Percentiles rank a stretch among this genome's conserved stretches.
phyloP scores from a whole-genome alignment of 2,113 vertebrate genomes.

The Rhombomys opimus region DNA sequence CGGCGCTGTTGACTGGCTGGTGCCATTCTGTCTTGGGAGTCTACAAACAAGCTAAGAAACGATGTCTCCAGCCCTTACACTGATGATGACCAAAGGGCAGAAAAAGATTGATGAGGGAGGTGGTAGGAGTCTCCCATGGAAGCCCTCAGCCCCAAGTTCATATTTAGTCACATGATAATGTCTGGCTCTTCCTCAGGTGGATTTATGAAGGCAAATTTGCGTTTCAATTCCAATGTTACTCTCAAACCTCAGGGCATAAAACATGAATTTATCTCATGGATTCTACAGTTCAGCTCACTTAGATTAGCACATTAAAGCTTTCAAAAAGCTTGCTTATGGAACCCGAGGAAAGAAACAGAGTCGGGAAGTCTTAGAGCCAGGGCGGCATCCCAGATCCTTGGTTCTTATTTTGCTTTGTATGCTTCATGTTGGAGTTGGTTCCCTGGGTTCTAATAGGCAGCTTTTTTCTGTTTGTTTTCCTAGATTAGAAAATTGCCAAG shows the following conservation, averaged over 20 bases:
- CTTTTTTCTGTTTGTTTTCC: slow-evolving; percentile 11
- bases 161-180: not conserved
- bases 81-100: not conserved
- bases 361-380: not conserved
- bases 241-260: not conserved
- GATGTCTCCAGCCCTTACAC: not conserved
- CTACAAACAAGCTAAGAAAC: not conserved
- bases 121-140: not conserved
- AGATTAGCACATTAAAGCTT: slow-evolving; percentile 31
- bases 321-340: not conserved
- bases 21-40: not conserved
- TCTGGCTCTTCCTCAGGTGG: not conserved
- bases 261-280: not conserved
- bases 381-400: not conserved
- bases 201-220: slow-evolving; percentile 1
- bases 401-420: not conserved
- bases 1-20: not conserved
- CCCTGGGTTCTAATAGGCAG: slow-evolving; percentile 24
- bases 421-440: not conserved
- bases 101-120: not conserved
- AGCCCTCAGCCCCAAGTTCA: not conserved
- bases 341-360: not conserved
- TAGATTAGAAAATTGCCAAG: slow-evolving; percentile 33
- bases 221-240: slow-evolving; percentile 29
- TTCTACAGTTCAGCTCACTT: not conserved